Percentiles rank a stretch among this genome's conserved stretches.
Evolutionary conservation across 2,797 vertebrate species (phyloP).

Genomic region (Eulemur coronatus): DNA sequence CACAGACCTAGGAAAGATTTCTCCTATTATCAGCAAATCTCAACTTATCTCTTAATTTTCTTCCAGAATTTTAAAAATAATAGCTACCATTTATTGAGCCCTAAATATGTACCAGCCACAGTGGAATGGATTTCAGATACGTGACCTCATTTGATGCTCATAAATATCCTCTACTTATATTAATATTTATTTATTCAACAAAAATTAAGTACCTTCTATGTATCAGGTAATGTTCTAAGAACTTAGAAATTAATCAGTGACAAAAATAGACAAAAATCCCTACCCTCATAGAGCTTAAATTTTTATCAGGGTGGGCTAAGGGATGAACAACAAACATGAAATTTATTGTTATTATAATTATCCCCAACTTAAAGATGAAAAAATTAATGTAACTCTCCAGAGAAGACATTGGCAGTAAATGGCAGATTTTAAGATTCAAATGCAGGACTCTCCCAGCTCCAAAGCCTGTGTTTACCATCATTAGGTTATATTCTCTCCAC

Average conservation of each 20-base stretch:
- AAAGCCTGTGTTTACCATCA: background rate
- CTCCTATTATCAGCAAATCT: background rate
- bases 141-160: background rate
- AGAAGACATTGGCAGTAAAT: background rate
- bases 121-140: background rate
- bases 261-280: slow-evolving; percentile 4
- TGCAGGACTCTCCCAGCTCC: background rate
- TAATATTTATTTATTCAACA: background rate
- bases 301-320: background rate
- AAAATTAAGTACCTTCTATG: background rate
- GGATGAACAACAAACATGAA: background rate
- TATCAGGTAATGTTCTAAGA: background rate
- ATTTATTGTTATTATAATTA: background rate
- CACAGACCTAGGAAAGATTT: slow-evolving; percentile 22
- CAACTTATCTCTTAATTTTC: background rate
- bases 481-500: background rate
- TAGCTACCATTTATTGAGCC: background rate
- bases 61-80: slow-evolving; percentile 16
- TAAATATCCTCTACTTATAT: background rate
- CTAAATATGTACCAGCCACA: background rate
- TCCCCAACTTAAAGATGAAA: background rate
- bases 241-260: background rate
- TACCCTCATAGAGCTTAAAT: background rate
- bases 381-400: background rate
- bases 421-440: background rate